Base-by-base conservation (phyloP, 1,140 invertebrate species). In the Plutomurus gul region DNA sequence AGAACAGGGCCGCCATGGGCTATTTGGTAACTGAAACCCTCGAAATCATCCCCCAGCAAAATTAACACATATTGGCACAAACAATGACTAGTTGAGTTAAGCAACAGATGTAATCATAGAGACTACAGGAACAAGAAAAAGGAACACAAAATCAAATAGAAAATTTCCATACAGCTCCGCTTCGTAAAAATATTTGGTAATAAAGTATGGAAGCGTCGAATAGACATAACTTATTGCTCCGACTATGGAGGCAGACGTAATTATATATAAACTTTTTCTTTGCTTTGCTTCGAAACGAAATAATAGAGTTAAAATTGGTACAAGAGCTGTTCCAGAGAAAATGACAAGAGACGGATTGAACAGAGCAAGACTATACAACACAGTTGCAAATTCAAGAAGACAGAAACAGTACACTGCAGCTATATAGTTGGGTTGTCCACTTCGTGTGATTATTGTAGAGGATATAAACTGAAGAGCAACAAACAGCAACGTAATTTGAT, bases 331-430 rank as follows among this genome's bases (percentile, higher is more conserved):
- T 4, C 78, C 82, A 25, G 80, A 10, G 36, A 84, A 56, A 27
- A 81, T 60, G 10, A 84, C 75, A 1, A 84, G 43, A 3, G 80
- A 82, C 11, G 82, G 80, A 36, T 84, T 84, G 56, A 84, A 84
- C 22, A 84, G 46, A 11, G 78, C 80, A 20, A 84, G 70, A 56
- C 78, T 75, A 40, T 82, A 84, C n/a, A 84, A 36, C 6, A 22
- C 51, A 13, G 81, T 82, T 1, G 76, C 72, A 1, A 84, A 36
- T 70, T 80, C 76, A 3, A 84, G 49, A 13, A 81, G 33, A n/a
- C 11, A 22, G 37, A 84, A 81, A 77, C 82, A 82, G 56, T 81
- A 82, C 11, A 82, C 47, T 37, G 46, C 75, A 7, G 4, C 47
- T 4, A 76, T 22, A 60, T 37, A 56, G 25, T 25, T 49, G 10